Base-by-base conservation (phyloP, 2,113 vertebrate genomes). In the Passer domesticus region DNA sequence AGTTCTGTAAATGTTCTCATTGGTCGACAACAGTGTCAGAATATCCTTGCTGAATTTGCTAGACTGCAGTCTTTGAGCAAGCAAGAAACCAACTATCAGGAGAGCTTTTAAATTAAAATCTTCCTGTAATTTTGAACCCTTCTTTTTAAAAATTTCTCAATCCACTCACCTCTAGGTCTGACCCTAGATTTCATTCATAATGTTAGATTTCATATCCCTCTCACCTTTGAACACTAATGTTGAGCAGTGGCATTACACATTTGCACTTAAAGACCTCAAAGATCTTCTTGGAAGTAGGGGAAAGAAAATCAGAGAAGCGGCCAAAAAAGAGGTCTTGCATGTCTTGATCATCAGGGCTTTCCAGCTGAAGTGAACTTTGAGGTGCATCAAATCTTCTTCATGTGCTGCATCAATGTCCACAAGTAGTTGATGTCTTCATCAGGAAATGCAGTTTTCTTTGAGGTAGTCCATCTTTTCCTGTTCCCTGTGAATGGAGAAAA, bases 181-280 rank as follows among this genome's bases (percentile, higher is more conserved):
- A 64, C n/a, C 17, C 33, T 35, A 35, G 9, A 24, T 63, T 39
- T 39, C 39, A 39, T 84, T 85, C 11, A 23, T 33, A 11, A 5
- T 11, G 3, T 33, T 72, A 43, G 14, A n/a, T 59, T 89, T 87
- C 0, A 0, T 30, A 19, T 23, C 23, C 21, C 9, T 72, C 52
- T 49, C 6, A 7, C 7, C 15, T 37, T 5, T 0, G 0, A 10
- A 15, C 17, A 37, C 15, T 6, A 35, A 24, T 11, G 3, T 21
- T 77, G 28, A 70, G 14, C 11, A 30, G 9, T 24, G 18, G 7
- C 28, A 46, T 53, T 43, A 25, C 27, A 31, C 12, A 8, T 64
- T 31, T 4, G 6, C 31, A 33, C 12, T 81, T 44, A 23, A 9
- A n/a, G 47, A 62, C 4, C 27, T 79, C 35, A 17, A 39, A 89